Evolutionary conservation across 2,888 invertebrate genomes (phyloP).

Genomic region (Sphaerophoria taeniata): DNA sequence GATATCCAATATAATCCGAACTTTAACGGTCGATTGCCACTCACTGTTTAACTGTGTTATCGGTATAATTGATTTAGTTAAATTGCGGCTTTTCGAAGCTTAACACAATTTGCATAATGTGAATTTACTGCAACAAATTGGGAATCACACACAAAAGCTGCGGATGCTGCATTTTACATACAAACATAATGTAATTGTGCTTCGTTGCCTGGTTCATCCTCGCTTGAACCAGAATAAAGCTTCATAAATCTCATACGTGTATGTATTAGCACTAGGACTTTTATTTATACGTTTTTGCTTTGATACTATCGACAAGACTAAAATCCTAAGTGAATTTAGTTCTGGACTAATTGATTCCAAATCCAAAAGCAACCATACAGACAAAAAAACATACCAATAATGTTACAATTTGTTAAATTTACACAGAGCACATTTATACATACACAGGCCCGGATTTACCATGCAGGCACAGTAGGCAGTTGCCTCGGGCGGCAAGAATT

Average conservation of each 20-base stretch:
- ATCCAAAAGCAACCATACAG: neutral
- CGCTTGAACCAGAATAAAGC: neutral
- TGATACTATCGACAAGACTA: neutral
- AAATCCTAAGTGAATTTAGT: conserved; percentile 65
- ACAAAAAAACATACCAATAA: conserved; percentile 2
- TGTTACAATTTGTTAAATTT: conserved; percentile 2
- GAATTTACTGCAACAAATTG: conserved; percentile 64
- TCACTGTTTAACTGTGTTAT: conserved; percentile 48
- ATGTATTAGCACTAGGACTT: neutral
- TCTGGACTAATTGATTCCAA: conserved; percentile 60
- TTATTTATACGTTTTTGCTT: neutral
- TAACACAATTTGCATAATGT: conserved; percentile 72
- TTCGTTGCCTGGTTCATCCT: conserved; percentile 8
- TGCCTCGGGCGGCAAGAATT: too few species aligned
- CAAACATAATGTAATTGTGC: too few species aligned
- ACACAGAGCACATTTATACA: neutral
- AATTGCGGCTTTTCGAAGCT: conserved; percentile 69
- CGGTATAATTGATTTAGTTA: conserved; percentile 73
- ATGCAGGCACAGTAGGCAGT: too few species aligned
- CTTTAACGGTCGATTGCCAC: conserved; percentile 39
- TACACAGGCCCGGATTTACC: too few species aligned
- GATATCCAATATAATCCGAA: neutral
- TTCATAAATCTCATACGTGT: too few species aligned
- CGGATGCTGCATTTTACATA: neutral
- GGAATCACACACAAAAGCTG: conserved; percentile 21